Conservation (phyloP, 2,888 invertebrate genomes). For the Eupsilia transversa region DNA sequence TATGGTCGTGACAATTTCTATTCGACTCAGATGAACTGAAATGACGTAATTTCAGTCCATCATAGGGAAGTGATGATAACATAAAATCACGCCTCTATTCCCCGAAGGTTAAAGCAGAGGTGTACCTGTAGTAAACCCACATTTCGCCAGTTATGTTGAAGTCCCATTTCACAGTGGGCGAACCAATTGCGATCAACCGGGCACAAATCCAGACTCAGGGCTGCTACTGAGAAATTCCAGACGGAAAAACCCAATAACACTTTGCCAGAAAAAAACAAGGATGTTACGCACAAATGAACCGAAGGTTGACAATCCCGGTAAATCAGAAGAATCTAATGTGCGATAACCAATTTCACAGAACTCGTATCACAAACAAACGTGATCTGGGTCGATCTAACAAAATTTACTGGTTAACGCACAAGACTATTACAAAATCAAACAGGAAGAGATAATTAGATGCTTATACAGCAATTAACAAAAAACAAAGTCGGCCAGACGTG, state of each 20-base stretch:
- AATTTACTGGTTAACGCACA: conserved; percentile 22
- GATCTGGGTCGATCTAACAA: conserved; percentile 47
- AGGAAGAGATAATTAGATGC: conserved; percentile 63
- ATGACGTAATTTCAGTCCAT: neutral
- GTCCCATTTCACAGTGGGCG: too few species aligned
- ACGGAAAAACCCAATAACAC: too few species aligned
- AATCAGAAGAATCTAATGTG: neutral
- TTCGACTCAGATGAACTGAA: too few species aligned
- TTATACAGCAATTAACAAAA: conserved; percentile 64
- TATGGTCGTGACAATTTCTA: neutral
- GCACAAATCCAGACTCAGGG: neutral
- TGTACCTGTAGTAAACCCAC: too few species aligned
- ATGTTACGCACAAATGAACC: neutral
- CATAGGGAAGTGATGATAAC: neutral
- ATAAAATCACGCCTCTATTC: too few species aligned
- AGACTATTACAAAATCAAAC: conserved; percentile 60
- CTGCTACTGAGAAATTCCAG: neutral
- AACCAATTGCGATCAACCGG: too few species aligned
- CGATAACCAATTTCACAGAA: conserved; percentile 5
- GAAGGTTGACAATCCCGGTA: too few species aligned
- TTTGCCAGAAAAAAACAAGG: too few species aligned
- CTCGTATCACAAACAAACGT: conserved; percentile 21
- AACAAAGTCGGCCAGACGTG: conserved; percentile 65
- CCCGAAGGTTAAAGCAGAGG: too few species aligned
- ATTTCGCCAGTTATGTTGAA: too few species aligned